Evolutionary conservation across 2,797 vertebrate species (phyloP).

Genomic region (Scolopax bukidnonensis): DNA sequence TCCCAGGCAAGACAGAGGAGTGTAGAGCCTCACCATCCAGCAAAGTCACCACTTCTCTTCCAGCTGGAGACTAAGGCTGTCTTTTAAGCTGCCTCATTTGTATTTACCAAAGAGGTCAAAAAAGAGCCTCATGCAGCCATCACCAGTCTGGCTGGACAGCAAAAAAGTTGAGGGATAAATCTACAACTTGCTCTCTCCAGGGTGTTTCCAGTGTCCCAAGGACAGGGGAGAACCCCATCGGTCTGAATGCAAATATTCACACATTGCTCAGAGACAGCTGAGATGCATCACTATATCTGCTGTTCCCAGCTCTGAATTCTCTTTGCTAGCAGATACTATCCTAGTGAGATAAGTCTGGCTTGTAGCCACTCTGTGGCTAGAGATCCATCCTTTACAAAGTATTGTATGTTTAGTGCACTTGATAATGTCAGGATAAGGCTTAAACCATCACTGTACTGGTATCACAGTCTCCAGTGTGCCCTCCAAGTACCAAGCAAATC

Average conservation of each 20-base stretch:
- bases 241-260: accelerated
- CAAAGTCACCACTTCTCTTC: background rate
- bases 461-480: background rate
- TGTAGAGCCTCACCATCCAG: accelerated
- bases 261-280: background rate
- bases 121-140: background rate
- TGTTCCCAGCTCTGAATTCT: background rate
- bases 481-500: background rate
- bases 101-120: background rate
- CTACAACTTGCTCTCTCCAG: background rate
- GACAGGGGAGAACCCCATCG: accelerated
- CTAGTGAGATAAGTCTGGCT: background rate
- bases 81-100: background rate
- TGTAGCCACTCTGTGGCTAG: background rate
- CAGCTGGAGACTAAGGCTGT: background rate
- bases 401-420: background rate
- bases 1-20: background rate
- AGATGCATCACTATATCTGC: background rate
- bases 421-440: background rate
- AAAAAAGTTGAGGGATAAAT: background rate
- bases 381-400: accelerated
- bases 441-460: background rate
- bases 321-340: background rate
- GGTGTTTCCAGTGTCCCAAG: background rate
- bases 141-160: background rate